These are phyloP conservation scores for Cliona cf. orientalis DNA, from an alignment of 37 sponge, comb jelly and placozoan genomes.

Conservation along the genomic window DNA sequence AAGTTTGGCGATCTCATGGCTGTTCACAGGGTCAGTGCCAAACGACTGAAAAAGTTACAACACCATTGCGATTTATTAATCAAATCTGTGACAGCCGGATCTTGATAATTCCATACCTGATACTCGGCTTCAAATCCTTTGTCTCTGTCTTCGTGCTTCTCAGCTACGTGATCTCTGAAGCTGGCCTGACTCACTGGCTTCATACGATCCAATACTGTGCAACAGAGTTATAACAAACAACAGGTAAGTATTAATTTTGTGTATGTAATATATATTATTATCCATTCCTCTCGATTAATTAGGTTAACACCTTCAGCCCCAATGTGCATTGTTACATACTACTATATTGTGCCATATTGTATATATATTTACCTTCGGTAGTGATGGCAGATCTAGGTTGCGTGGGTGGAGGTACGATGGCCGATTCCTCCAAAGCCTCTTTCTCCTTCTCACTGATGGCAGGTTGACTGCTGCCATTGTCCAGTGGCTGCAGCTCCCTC, in stretches of 20 bases:
- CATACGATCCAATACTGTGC: slow-evolving; percentile 48
- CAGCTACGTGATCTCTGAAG: slow-evolving; percentile 72
- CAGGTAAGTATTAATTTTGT: background rate
- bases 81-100: background rate
- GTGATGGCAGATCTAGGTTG: background rate
- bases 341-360: background rate
- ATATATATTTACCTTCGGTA: slow-evolving; percentile 2
- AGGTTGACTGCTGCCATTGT: too few relatives aligned
- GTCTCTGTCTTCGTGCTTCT: slow-evolving; percentile 68
- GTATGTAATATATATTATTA: too few relatives aligned
- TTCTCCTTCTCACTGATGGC: slow-evolving; percentile 1
- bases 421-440: background rate
- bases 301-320: too few relatives aligned
- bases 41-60: slow-evolving; percentile 21
- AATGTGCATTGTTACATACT: background rate
- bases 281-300: too few relatives aligned
- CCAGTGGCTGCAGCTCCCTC: too few relatives aligned
- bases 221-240: background rate
- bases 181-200: slow-evolving; percentile 41
- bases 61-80: background rate
- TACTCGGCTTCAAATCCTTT: slow-evolving; percentile 80
- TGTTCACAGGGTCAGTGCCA: slow-evolving; percentile 28
- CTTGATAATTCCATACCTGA: slow-evolving; percentile 45
- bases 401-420: too few relatives aligned
- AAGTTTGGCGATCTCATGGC: slow-evolving; percentile 39